Conservation (phyloP, 2,888 invertebrate genomes). For the Alsophila aescularia region DNA sequence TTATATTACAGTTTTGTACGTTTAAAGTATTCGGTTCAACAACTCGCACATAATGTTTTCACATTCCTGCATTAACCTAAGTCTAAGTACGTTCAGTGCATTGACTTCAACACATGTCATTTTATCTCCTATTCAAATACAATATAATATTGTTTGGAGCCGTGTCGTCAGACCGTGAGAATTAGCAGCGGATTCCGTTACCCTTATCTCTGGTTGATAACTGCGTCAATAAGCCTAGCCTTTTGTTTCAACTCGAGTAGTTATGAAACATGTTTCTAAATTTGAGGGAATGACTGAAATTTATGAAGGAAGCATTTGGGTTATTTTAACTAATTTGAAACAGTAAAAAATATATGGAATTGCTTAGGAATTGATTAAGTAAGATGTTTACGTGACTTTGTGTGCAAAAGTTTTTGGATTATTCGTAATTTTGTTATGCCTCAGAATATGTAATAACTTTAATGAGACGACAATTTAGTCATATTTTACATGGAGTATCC, state of each 20-base stretch:
- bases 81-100: constrained; percentile 13
- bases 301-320: constrained; percentile 1
- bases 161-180: constrained; percentile 35
- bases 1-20: too few species aligned
- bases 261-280: constrained; percentile 33
- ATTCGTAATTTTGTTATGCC: too few species aligned
- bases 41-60: too few species aligned
- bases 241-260: constrained; percentile 35
- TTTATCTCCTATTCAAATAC: constrained; percentile 38
- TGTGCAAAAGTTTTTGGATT: too few species aligned
- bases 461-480: too few species aligned
- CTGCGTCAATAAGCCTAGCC: constrained; percentile 33
- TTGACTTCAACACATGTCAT: constrained; percentile 30
- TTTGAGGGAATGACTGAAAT: constrained; percentile 19
- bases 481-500: too few species aligned
- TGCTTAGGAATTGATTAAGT: not conserved
- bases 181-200: constrained; percentile 32
- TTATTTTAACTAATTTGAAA: constrained; percentile 15
- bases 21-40: too few species aligned
- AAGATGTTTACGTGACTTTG: too few species aligned
- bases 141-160: constrained; percentile 36
- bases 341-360: not conserved
- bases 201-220: constrained; percentile 37
- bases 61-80: not conserved
- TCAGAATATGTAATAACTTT: too few species aligned